phyloP scores from a whole-genome alignment of 2,797 vertebrate species.

The Prionace glauca region DNA sequence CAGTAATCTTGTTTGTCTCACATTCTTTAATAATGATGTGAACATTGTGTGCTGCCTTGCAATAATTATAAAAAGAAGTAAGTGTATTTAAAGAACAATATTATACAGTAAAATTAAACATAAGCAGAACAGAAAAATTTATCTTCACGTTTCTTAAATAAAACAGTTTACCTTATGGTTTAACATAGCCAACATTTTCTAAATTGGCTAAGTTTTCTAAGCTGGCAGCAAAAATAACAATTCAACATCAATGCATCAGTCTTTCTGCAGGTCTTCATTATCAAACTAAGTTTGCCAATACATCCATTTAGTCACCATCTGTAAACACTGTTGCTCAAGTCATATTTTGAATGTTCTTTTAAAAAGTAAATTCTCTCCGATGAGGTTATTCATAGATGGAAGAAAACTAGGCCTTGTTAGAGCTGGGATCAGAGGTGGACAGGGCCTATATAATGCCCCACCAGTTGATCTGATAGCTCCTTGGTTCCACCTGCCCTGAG shows the following conservation, averaged over 20 bases:
- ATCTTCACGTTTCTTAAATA: conserved; percentile 6
- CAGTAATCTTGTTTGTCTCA: background rate
- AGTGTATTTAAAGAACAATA: conserved; percentile 1
- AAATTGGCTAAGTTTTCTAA: background rate
- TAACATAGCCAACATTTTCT: background rate
- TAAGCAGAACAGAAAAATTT: background rate
- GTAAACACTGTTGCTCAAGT: background rate
- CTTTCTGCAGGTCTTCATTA: background rate
- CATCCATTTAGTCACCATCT: background rate
- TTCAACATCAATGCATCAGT: conserved; percentile 22
- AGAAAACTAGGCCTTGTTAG: background rate
- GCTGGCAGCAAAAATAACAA: background rate
- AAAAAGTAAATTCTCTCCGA: background rate
- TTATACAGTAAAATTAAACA: background rate
- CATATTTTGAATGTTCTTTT: background rate
- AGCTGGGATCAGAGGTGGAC: background rate
- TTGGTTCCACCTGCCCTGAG: background rate
- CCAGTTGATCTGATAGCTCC: background rate
- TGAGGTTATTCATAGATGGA: background rate
- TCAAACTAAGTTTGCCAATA: background rate
- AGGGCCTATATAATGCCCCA: background rate
- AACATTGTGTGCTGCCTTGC: background rate
- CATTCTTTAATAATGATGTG: conserved; percentile 13
- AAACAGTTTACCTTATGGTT: conserved; percentile 9
- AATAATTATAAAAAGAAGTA: background rate